phyloP scores from a whole-genome alignment of 2,113 vertebrate species.

The Antigone vipio region DNA sequence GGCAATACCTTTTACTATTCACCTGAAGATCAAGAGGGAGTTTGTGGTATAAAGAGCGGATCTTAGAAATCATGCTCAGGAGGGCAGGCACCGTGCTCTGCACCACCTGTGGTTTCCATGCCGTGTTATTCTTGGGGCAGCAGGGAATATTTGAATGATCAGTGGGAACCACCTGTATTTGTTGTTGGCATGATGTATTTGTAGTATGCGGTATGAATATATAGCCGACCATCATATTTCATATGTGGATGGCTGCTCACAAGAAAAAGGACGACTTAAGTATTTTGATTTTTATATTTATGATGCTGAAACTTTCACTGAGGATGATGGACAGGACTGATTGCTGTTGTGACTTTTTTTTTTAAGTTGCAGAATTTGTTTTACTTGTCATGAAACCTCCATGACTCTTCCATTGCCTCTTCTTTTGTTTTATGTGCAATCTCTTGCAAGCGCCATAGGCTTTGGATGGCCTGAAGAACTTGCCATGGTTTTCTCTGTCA shows the following conservation, averaged over 20 bases:
- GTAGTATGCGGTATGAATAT: background rate
- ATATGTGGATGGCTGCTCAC: background rate
- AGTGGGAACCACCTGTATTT: background rate
- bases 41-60: background rate
- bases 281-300: background rate
- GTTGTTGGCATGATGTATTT: background rate
- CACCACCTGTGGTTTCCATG: background rate
- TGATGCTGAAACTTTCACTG: background rate
- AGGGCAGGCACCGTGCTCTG: background rate
- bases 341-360: background rate
- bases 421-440: background rate
- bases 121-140: background rate
- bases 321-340: background rate
- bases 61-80: background rate
- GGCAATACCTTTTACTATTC: background rate
- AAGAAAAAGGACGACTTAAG: background rate
- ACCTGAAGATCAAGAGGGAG: background rate
- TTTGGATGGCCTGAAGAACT: background rate
- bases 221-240: background rate
- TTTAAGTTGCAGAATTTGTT: background rate
- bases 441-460: background rate
- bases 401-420: background rate
- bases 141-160: background rate
- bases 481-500: background rate
- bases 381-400: background rate